phyloP scores from a whole-genome alignment of 2,888 invertebrate species.

The Polydrusus cervinus region DNA sequence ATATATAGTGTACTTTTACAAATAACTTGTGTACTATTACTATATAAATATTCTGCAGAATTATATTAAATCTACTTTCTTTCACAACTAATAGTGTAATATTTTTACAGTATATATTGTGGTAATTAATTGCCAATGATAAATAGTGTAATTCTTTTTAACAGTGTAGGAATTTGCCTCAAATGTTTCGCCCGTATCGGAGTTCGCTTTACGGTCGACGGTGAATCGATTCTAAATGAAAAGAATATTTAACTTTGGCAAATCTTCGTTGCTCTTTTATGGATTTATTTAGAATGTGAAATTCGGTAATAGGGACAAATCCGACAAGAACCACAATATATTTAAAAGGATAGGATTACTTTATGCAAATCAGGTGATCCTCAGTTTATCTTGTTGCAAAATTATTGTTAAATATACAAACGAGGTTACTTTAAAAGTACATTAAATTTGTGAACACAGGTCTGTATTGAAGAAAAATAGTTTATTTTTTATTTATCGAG shows the following conservation, averaged over 20 bases:
- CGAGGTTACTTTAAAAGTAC: neutral
- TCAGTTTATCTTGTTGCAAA: slow-evolving; percentile 2
- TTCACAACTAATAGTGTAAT: too few species aligned
- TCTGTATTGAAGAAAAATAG: neutral
- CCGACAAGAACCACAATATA: slow-evolving; percentile 6
- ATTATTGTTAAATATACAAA: neutral
- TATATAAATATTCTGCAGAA: too few species aligned
- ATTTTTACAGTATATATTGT: too few species aligned
- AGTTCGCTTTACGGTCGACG: slow-evolving; percentile 16
- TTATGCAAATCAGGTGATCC: slow-evolving; percentile 13
- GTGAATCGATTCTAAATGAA: slow-evolving; percentile 10
- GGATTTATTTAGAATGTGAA: slow-evolving; percentile 5
- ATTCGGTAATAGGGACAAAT: slow-evolving; percentile 3
- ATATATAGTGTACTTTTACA: too few species aligned
- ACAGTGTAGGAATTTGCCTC: too few species aligned
- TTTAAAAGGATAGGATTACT: slow-evolving; percentile 20
- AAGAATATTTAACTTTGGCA: slow-evolving; percentile 16
- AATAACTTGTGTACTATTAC: too few species aligned
- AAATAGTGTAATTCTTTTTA: too few species aligned
- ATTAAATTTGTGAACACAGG: neutral
- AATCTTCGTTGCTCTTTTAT: slow-evolving; percentile 15
- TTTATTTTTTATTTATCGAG: neutral
- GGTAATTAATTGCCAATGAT: too few species aligned
- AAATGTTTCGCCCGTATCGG: slow-evolving; percentile 33
- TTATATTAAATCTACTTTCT: too few species aligned